Evolutionary conservation across 2,113 vertebrate genomes (phyloP).

Genomic region (Philantomba maxwellii): DNA sequence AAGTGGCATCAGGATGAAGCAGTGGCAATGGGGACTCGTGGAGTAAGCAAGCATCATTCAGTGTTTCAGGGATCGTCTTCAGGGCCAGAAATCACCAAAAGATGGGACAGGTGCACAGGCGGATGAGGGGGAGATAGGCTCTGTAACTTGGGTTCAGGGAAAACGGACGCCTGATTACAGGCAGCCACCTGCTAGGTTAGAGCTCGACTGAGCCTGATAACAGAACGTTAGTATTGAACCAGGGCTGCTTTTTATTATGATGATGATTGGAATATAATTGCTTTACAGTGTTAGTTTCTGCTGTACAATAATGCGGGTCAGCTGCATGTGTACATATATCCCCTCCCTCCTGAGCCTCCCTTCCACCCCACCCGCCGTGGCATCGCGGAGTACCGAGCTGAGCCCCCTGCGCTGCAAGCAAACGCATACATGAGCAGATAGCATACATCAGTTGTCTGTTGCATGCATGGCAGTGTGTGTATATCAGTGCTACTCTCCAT

Average conservation of each 20-base stretch:
- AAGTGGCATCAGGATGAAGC: not conserved
- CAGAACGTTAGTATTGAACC: not conserved
- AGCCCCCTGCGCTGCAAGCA: fast-evolving
- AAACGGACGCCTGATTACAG: not conserved
- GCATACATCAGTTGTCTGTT: too few relatives aligned
- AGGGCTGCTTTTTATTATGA: not conserved
- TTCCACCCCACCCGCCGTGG: not conserved
- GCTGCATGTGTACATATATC: not conserved
- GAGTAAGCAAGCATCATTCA: not conserved
- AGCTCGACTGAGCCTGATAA: not conserved
- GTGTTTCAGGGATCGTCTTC: not conserved
- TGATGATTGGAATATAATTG: not conserved
- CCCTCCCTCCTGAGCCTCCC: not conserved
- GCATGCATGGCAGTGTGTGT: not conserved
- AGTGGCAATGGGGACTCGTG: not conserved
- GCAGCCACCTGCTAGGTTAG: not conserved
- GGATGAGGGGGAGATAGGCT: not conserved
- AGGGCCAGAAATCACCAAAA: not conserved
- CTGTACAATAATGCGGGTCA: not conserved
- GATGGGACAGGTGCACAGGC: not conserved
- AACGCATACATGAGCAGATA: too few relatives aligned
- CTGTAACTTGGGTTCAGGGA: not conserved
- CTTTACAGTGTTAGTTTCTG: not conserved
- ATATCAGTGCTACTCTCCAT: not conserved
- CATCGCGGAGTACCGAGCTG: fast-evolving